A percentile compares a stretch with the other conserved stretches of the same genome.
Evolutionary conservation across 2,113 vertebrate genomes (phyloP).

Genomic region (Halichoeres trimaculatus): DNA sequence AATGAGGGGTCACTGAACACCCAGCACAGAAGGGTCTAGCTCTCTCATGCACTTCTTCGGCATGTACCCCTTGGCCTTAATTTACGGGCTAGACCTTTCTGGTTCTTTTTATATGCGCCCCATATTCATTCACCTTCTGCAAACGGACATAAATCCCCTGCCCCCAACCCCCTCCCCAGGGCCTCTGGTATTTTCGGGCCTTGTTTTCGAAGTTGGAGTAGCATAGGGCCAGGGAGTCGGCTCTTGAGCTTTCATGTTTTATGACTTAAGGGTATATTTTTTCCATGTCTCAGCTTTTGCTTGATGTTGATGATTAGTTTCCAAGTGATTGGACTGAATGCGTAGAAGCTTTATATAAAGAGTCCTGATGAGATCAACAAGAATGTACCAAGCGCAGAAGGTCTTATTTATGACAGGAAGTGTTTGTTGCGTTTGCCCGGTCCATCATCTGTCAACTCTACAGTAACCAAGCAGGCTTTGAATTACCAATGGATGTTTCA

Average conservation of each 20-base stretch:
- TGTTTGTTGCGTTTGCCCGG: conserved; percentile 2
- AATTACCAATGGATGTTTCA: conserved; percentile 62
- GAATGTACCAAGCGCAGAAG: not conserved
- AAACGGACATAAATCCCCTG: conserved; percentile 66
- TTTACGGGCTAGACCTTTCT: conserved; percentile 65
- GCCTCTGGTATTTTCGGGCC: conserved; percentile 62
- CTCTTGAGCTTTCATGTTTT: conserved; percentile 56
- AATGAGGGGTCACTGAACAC: conserved; percentile 5
- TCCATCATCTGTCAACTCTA: conserved; percentile 33
- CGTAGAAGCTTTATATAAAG: conserved; percentile 1
- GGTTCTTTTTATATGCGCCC: conserved; percentile 62
- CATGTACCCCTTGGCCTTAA: conserved; percentile 47
- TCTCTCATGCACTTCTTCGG: conserved; percentile 11
- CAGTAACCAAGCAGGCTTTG: conserved; percentile 52
- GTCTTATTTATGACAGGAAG: conserved; percentile 2
- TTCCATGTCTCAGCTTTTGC: conserved; percentile 31
- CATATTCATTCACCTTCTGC: conserved; percentile 61
- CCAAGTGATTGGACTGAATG: not conserved
- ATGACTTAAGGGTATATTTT: conserved; percentile 47
- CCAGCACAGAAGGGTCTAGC: conserved; percentile 28
- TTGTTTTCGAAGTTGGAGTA: conserved; percentile 61
- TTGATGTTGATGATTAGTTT: conserved; percentile 4
- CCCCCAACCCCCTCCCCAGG: not conserved
- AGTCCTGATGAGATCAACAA: not conserved
- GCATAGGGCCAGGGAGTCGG: conserved; percentile 37